These are phyloP conservation scores for Dromococcyx pavoninus DNA, from an alignment of 2,797 vertebrate genomes.

Conservation along the genomic window DNA sequence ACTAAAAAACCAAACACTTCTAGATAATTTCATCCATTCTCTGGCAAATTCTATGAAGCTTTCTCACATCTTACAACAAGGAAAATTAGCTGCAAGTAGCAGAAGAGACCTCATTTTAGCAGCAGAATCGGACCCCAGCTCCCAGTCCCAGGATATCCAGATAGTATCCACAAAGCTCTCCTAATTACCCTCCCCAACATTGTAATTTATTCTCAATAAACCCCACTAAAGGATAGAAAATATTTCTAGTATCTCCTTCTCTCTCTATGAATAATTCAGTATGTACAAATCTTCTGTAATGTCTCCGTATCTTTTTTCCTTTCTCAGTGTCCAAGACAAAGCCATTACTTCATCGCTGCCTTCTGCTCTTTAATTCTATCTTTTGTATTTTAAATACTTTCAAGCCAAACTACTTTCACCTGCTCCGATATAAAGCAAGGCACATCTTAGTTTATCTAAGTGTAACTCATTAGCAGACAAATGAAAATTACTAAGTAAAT, in stretches of 20 bases:
- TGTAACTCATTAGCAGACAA: not conserved
- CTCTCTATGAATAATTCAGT: slow-evolving; percentile 45
- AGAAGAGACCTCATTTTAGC: not conserved
- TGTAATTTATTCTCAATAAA: not conserved
- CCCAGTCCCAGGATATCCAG: not conserved
- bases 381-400: slow-evolving; percentile 29
- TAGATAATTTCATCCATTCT: not conserved
- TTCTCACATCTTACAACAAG: not conserved
- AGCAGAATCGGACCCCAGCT: not conserved
- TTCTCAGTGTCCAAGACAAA: slow-evolving; percentile 18
- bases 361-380: slow-evolving; percentile 1
- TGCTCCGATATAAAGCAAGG: not conserved
- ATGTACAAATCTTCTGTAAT: slow-evolving; percentile 23
- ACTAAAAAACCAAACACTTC: not conserved
- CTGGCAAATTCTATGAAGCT: not conserved
- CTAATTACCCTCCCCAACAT: not conserved
- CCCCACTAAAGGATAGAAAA: not conserved
- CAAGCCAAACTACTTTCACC: not conserved
- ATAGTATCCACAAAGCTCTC: not conserved
- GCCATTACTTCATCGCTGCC: slow-evolving; percentile 30
- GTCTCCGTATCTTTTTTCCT: not conserved
- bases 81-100: not conserved
- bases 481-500: not conserved
- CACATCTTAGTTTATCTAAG: accelerated
- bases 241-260: slow-evolving; percentile 2